These are phyloP conservation scores for Vulpes lagopus DNA, from an alignment of 2,113 vertebrate genomes.

Conservation along the genomic window DNA sequence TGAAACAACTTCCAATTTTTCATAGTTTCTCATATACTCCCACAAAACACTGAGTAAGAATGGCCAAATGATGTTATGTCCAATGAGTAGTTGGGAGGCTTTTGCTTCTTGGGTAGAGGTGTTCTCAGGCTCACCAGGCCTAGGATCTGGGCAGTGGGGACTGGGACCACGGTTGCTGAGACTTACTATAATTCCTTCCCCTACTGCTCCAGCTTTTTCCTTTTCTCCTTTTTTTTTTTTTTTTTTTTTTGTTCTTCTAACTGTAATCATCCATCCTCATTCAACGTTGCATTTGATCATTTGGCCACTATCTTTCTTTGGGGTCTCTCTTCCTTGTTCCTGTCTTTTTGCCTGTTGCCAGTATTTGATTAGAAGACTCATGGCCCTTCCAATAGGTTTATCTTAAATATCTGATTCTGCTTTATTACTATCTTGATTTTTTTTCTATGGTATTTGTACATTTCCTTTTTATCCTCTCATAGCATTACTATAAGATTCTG, in stretches of 20 bases:
- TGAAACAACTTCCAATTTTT: neutral
- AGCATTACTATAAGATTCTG: neutral
- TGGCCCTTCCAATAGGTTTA: neutral
- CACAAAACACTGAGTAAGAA: neutral
- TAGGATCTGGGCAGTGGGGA: neutral
- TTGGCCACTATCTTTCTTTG: neutral
- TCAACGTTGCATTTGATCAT: neutral
- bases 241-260: neutral
- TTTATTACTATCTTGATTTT: neutral
- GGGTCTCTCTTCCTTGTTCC: neutral
- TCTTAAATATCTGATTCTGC: neutral
- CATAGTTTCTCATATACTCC: neutral
- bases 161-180: neutral
- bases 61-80: rapidly evolving
- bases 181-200: neutral
- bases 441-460: neutral
- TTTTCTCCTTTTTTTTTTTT: neutral
- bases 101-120: neutral
- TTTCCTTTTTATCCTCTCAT: neutral
- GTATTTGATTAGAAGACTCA: neutral
- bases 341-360: neutral
- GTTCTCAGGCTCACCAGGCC: neutral
- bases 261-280: neutral
- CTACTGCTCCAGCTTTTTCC: neutral
- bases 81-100: rapidly evolving